Evolutionary conservation across 2,797 vertebrate genomes (phyloP).

Genomic region (Linurgus olivaceus): DNA sequence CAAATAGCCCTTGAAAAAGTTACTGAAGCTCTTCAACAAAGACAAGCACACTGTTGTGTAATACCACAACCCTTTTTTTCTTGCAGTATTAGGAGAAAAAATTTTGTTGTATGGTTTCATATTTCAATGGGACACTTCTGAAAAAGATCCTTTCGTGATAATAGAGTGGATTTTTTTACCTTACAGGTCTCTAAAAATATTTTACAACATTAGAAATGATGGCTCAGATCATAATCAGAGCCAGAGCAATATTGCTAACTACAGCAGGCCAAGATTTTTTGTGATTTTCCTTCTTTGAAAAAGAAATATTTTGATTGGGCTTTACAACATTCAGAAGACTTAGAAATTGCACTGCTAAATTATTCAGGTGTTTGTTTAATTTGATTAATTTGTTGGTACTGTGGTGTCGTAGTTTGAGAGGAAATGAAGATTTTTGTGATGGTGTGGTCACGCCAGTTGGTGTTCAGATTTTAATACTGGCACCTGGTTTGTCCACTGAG

Average conservation of each 20-base stretch:
- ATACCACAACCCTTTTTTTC: neutral
- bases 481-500: too few species aligned
- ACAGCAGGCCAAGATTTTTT: neutral
- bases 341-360: neutral
- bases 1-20: neutral
- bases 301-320: neutral
- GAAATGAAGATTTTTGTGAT: too few species aligned
- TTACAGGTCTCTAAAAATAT: neutral
- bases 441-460: too few species aligned
- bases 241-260: neutral
- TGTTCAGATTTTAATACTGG: too few species aligned
- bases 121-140: neutral
- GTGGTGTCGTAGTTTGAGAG: too few species aligned
- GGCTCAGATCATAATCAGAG: neutral
- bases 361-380: neutral
- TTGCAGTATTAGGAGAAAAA: neutral
- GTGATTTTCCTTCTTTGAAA: neutral
- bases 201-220: neutral
- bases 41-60: neutral
- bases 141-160: neutral
- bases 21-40: neutral
- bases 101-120: neutral
- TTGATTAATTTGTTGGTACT: neutral
- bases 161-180: neutral
- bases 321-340: neutral